Base-by-base conservation (phyloP, 2,797 vertebrate species). In the Steatocranus sp. region DNA sequence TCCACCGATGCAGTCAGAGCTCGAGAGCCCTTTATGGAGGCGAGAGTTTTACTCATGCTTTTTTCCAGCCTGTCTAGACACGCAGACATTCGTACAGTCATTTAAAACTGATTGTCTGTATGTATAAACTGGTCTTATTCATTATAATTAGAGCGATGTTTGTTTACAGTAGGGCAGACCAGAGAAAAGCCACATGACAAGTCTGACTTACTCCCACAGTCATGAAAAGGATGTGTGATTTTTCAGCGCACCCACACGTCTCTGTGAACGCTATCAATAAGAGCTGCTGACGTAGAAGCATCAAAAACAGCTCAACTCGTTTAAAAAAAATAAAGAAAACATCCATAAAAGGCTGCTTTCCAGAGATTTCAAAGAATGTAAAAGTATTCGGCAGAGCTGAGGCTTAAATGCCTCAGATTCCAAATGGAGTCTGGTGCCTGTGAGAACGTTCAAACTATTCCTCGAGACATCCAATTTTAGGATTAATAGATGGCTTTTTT, bases 391-490 rank as follows among this genome's bases (percentile, higher is more conserved):
- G 23, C 5, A 78, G 7, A 56, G 6, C 15, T 3, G 2, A 17
- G 11, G 15, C 30, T 75, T n/a, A 88, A 90, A 90, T 84, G 6
- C 46, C 51, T 32, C 25, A 61, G 80, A 90, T 92, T 90, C 92
- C 88, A 75, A 48, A 34, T 4, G 53, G 43, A 81, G 80, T 10
- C 17, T 48, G 14, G 66, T 58, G 25, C 58, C 15, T 68, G 86
- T 83, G 89, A 88, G 79, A 89, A 83, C 49, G 34, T 78, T 53
- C 41, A 50, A 83, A 80, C 38, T 79, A 41, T 86, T 66, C 70
- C 7, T 43, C 4, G 14, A 81, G 73, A 75, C 81, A 79, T 68
- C 23, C 78, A 80, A 48, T 15, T 30, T 80, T 18, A 32, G 74
- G 80, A 87, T 86, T 77, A 54, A 83, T 76, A 11, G 74, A 82